Percentiles rank a stretch among this genome's conserved stretches.
Evolutionary conservation across 2,888 invertebrate genomes (phyloP).

Genomic region (Ganaspis brasiliensis): DNA sequence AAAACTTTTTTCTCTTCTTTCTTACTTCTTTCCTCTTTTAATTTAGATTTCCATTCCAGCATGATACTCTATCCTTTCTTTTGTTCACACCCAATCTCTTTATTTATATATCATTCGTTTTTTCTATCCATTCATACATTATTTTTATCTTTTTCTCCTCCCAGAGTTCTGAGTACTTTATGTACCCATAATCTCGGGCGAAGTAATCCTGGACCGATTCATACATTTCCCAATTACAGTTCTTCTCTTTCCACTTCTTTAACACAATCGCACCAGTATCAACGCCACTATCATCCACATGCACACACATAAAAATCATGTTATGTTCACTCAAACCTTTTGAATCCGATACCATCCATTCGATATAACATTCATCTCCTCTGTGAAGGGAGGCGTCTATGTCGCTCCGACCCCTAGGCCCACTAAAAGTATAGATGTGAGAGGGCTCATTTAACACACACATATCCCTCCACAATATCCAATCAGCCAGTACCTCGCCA

Average conservation of each 20-base stretch:
- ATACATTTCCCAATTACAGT: no score
- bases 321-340: not conserved
- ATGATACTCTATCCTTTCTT: no score
- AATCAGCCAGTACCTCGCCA: constrained; percentile 38
- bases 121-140: no score
- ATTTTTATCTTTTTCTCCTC: no score
- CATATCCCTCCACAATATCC: constrained; percentile 23
- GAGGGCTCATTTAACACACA: constrained; percentile 49
- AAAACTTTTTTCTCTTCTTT: no score
- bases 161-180: no score
- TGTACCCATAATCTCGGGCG: no score
- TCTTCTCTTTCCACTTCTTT: not conserved
- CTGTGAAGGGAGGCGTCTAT: constrained; percentile 51
- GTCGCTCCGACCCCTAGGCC: constrained; percentile 41
- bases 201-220: no score
- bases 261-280: not conserved
- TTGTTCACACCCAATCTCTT: no score
- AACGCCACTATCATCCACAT: not conserved
- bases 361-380: not conserved
- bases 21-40: no score
- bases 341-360: not conserved
- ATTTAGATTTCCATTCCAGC: no score
- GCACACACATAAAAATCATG: not conserved
- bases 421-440: constrained; percentile 50
- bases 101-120: no score